phyloP scores from a whole-genome alignment of 2,888 invertebrate genomes.

The Brachypterus glaber region DNA sequence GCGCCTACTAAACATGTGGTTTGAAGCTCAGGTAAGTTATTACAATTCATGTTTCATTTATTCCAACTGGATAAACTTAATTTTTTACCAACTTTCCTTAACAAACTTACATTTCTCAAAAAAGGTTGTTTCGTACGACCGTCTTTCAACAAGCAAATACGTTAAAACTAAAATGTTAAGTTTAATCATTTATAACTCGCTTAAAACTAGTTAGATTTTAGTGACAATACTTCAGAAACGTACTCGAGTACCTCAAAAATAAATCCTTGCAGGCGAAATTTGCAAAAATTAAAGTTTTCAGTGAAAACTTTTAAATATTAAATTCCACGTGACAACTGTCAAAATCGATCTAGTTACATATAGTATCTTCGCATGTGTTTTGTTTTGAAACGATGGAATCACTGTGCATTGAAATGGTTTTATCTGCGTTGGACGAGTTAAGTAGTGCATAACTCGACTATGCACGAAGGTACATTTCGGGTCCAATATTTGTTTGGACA shows the following conservation, averaged over 20 bases:
- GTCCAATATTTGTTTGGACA: slow-evolving; percentile 29
- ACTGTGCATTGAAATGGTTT: slow-evolving; percentile 43
- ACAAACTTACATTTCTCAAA: neutral
- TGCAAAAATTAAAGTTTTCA: too few species aligned
- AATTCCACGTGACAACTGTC: slow-evolving; percentile 41
- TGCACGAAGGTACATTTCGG: slow-evolving; percentile 15
- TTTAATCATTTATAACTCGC: too few species aligned
- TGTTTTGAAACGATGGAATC: slow-evolving; percentile 44
- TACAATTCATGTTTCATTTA: too few species aligned
- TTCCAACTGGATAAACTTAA: too few species aligned
- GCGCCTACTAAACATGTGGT: slow-evolving; percentile 41
- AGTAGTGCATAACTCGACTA: too few species aligned
- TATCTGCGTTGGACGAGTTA: slow-evolving; percentile 37
- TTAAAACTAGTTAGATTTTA: too few species aligned
- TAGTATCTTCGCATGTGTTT: slow-evolving; percentile 43
- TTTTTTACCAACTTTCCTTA: too few species aligned
- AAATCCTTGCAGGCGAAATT: too few species aligned
- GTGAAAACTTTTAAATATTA: slow-evolving; percentile 26
- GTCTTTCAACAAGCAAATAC: too few species aligned
- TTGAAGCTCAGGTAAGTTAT: slow-evolving; percentile 40
- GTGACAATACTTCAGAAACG: too few species aligned
- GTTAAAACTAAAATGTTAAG: too few species aligned
- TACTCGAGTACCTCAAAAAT: too few species aligned
- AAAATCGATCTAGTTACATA: slow-evolving; percentile 41
- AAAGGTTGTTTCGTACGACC: neutral